These are phyloP conservation scores for Panthera uncia DNA, from an alignment of 2,113 vertebrate genomes.

Conservation along the genomic window DNA sequence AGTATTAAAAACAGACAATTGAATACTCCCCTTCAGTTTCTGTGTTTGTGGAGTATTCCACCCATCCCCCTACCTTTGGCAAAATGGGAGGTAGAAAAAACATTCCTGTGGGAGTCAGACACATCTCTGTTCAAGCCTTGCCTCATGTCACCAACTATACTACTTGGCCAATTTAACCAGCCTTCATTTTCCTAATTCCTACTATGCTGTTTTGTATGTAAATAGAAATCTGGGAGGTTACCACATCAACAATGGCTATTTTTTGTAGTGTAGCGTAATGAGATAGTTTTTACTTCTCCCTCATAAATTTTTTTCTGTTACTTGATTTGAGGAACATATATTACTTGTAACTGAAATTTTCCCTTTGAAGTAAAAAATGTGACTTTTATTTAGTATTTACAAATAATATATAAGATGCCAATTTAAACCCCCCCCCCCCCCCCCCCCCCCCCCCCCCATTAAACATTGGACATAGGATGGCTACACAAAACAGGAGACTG, in stretches of 20 bases:
- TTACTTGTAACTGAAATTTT: not conserved
- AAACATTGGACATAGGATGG: not conserved
- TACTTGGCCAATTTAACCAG: not conserved
- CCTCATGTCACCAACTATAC: not conserved
- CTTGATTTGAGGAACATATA: slow-evolving; percentile 31
- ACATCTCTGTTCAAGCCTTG: not conserved
- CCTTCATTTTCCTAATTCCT: not conserved
- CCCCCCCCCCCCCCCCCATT: not conserved
- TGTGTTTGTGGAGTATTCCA: not conserved
- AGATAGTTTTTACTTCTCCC: not conserved
- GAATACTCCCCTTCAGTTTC: not conserved
- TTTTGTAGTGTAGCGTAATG: not conserved
- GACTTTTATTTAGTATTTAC: slow-evolving; percentile 27
- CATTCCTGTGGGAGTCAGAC: not conserved
- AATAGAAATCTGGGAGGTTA: not conserved
- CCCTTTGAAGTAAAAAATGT: not conserved
- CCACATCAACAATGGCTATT: not conserved
- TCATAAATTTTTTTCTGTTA: not conserved
- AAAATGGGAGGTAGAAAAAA: not conserved
- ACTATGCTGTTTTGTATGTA: not conserved
- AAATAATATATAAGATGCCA: not conserved
- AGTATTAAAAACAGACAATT: not conserved
- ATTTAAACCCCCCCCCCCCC: not conserved
- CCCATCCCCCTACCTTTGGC: not conserved
- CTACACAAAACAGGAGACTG: not conserved